Percentiles rank a stretch among this genome's conserved stretches.
Conservation (phyloP, 2,888 invertebrate genomes). For the Drosophila limbata region DNA sequence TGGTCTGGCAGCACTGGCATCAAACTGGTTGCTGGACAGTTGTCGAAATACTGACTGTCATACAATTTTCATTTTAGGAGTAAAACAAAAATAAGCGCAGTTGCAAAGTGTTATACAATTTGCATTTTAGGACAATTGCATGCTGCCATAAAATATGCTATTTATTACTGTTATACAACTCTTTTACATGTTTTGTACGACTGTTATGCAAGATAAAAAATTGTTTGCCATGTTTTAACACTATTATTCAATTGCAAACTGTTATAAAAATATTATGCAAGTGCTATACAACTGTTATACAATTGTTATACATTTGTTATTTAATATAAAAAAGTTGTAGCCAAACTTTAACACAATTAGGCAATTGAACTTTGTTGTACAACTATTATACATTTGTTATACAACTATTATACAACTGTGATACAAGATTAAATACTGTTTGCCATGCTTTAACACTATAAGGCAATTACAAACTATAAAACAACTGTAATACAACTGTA, state of each 20-base stretch:
- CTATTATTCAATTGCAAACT: too few species aligned
- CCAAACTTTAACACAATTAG: too few species aligned
- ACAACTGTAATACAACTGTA: neutral
- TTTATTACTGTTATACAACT: conserved; percentile 22
- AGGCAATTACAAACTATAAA: too few species aligned
- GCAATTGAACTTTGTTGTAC: neutral
- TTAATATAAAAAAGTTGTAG: neutral
- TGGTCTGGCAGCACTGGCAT: neutral
- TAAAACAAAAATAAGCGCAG: too few species aligned
- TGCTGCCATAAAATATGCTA: too few species aligned
- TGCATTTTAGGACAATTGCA: too few species aligned
- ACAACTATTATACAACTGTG: neutral
- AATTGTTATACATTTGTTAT: neutral
- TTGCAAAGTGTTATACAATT: neutral
- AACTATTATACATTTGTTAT: too few species aligned
- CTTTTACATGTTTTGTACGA: conserved; percentile 1
- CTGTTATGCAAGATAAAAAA: neutral
- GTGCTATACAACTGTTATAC: neutral
- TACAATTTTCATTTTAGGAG: too few species aligned
- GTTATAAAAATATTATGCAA: too few species aligned
- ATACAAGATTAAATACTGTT: neutral
- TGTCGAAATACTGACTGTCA: neutral
- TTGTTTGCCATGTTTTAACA: too few species aligned
- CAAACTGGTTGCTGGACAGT: neutral
- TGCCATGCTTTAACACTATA: too few species aligned